These are phyloP conservation scores for Atrina japonica DNA, from an alignment of 2,888 invertebrate genomes.

Conservation along the genomic window DNA sequence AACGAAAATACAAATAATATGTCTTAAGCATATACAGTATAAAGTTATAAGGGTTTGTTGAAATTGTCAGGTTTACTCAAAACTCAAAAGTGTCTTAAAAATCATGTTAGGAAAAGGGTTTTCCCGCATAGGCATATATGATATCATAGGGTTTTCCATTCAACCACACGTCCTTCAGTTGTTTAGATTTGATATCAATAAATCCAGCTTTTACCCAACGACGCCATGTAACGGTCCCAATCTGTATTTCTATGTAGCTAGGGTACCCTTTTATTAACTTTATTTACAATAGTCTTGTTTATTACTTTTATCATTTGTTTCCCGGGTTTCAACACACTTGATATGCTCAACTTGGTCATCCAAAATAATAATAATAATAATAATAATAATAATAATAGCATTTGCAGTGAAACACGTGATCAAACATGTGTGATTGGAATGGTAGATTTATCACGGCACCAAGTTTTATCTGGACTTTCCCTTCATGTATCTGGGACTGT, in stretches of 20 bases:
- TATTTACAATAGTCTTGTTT: conserved; percentile 46
- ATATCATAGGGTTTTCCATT: too few species aligned
- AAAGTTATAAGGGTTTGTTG: too few species aligned
- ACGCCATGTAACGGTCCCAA: conserved; percentile 64
- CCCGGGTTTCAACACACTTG: conserved; percentile 72
- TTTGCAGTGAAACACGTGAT: conserved; percentile 73
- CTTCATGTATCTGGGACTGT: conserved; percentile 51
- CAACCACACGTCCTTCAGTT: neutral
- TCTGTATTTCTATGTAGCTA: conserved; percentile 60
- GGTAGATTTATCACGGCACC: conserved; percentile 64
- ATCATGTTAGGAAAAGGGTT: too few species aligned
- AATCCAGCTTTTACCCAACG: conserved; percentile 67
- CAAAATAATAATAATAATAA: too few species aligned
- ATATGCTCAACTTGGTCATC: conserved; percentile 64
- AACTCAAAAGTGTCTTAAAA: too few species aligned
- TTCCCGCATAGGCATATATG: too few species aligned
- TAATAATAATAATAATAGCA: conserved; percentile 76
- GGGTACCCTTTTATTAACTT: conserved; percentile 41
- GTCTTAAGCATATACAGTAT: too few species aligned
- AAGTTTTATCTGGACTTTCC: conserved; percentile 60
- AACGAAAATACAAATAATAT: too few species aligned
- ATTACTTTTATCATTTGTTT: conserved; percentile 65
- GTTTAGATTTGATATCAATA: conserved; percentile 57
- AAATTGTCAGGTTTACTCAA: too few species aligned
- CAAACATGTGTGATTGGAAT: conserved; percentile 60